Conservation (phyloP, 1,140 invertebrate genomes). For the Ladona fulva region DNA sequence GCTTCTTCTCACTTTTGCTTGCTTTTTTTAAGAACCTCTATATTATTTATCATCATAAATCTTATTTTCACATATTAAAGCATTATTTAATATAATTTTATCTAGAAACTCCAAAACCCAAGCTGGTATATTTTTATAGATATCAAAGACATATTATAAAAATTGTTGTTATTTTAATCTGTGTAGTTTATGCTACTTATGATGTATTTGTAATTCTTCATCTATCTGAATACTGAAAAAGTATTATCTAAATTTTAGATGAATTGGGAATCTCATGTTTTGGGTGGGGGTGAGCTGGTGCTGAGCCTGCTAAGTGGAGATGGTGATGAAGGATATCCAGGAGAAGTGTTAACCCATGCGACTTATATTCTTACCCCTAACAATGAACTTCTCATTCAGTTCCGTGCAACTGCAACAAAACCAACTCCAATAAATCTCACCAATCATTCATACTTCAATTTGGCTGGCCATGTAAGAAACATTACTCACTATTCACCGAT, state of each 20-base stretch:
- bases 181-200: too few relatives aligned
- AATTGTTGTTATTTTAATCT: too few relatives aligned
- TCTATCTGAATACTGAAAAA: too few relatives aligned
- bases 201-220: too few relatives aligned
- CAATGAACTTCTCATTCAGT: constrained; percentile 61
- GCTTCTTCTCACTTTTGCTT: too few relatives aligned
- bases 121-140: too few relatives aligned
- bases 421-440: constrained; percentile 82
- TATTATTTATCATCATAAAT: too few relatives aligned
- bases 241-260: neutral
- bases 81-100: too few relatives aligned
- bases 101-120: too few relatives aligned
- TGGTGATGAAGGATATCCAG: constrained; percentile 82
- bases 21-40: too few relatives aligned
- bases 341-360: constrained; percentile 54
- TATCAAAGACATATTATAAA: too few relatives aligned
- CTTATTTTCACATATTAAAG: too few relatives aligned
- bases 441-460: constrained; percentile 91
- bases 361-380: constrained; percentile 62
- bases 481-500: constrained; percentile 25
- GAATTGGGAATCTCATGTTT: constrained; percentile 14
- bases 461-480: constrained; percentile 64
- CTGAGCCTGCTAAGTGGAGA: constrained; percentile 64
- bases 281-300: constrained; percentile 41
- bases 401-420: constrained; percentile 61